Evolutionary conservation across 1,140 invertebrate genomes (phyloP).

Genomic region (Neodiprion fabricii): DNA sequence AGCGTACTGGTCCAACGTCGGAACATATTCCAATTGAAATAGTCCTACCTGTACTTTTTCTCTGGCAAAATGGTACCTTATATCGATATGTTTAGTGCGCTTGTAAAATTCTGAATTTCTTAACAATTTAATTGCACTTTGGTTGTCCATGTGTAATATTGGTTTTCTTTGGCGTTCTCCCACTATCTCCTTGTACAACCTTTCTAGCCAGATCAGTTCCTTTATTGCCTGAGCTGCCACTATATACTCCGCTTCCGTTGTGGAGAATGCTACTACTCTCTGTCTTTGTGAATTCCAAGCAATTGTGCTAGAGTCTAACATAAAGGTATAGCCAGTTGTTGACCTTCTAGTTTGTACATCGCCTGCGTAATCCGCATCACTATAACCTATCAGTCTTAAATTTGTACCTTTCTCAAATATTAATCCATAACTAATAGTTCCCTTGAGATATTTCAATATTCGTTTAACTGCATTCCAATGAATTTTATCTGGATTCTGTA

Average conservation of each 20-base stretch:
- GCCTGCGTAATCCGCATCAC: conserved; percentile 37
- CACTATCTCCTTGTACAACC: conserved; percentile 21
- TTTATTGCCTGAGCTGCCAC: conserved; percentile 27
- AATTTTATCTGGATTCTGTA: conserved; percentile 28
- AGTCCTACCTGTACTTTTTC: background rate
- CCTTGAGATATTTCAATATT: conserved; percentile 26
- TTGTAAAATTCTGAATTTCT: background rate
- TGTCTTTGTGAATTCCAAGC: conserved; percentile 38
- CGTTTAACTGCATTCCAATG: conserved; percentile 34
- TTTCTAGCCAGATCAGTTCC: conserved; percentile 22
- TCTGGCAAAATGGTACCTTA: background rate
- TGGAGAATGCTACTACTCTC: conserved; percentile 31
- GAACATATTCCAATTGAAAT: background rate
- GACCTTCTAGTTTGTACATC: conserved; percentile 33
- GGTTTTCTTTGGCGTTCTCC: background rate
- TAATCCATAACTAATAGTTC: conserved; percentile 21
- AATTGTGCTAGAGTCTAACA: conserved; percentile 28
- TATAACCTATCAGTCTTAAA: conserved; percentile 16
- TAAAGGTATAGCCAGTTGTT: conserved; percentile 32
- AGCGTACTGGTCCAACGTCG: background rate
- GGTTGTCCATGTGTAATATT: background rate
- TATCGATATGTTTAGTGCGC: conserved; percentile 8
- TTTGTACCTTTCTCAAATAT: conserved; percentile 6
- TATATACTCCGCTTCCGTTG: conserved; percentile 38
- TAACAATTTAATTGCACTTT: conserved; percentile 3